A percentile compares a stretch with the other conserved stretches of the same genome.
phyloP scores from a whole-genome alignment of 2,797 vertebrate genomes.

The Hoplostethus mediterraneus region DNA sequence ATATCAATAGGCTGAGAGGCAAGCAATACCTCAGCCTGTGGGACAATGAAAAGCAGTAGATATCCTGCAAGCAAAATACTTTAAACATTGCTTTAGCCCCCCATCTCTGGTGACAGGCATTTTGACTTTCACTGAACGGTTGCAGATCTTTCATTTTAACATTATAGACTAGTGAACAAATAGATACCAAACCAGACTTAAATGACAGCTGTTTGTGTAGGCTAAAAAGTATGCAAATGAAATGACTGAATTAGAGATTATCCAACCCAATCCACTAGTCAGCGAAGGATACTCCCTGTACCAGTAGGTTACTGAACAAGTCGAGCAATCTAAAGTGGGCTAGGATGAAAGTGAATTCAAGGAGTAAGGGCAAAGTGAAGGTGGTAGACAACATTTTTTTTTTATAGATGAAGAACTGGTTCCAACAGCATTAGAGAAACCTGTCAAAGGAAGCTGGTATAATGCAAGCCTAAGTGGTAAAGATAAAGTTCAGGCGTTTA shows the following conservation, averaged over 20 bases:
- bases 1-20: slow-evolving; percentile 53
- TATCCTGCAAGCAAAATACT: slow-evolving; percentile 40
- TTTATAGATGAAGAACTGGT: no score
- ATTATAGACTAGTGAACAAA: slow-evolving; percentile 4
- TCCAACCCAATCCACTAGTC: no score
- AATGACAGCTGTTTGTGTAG: background rate
- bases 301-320: no score
- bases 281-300: no score
- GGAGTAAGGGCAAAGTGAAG: no score
- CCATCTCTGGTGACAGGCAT: slow-evolving; percentile 4
- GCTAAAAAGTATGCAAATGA: background rate
- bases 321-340: no score
- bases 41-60: slow-evolving; percentile 41
- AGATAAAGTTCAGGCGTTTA: no score
- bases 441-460: no score
- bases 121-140: background rate
- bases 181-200: background rate
- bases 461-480: no score
- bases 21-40: slow-evolving; percentile 51
- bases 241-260: background rate
- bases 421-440: no score
- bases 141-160: slow-evolving; percentile 14
- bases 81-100: background rate
- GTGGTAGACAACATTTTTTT: no score
- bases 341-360: no score